Conservation (phyloP, 2,888 invertebrate genomes). For the Ormyrus pomaceus region DNA sequence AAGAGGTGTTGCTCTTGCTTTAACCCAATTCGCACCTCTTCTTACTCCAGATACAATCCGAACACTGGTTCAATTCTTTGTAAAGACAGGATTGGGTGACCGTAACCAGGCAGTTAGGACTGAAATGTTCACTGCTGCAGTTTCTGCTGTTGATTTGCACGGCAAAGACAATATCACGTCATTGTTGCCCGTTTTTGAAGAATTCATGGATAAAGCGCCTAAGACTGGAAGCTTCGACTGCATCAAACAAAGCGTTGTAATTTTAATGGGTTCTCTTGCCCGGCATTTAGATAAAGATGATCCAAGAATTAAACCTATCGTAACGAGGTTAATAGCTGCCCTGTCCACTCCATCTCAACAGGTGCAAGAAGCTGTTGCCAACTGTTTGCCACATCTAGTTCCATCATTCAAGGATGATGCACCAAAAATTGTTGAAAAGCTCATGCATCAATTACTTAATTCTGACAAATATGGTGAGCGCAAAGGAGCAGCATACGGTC, state of each 20-base stretch:
- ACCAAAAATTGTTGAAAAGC: slow-evolving; percentile 89
- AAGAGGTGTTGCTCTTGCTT: slow-evolving; percentile 90
- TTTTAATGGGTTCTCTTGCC: slow-evolving; percentile 98
- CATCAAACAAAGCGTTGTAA: slow-evolving; percentile 96
- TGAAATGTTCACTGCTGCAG: slow-evolving; percentile 96
- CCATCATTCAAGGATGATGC: slow-evolving; percentile 95
- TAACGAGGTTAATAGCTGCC: slow-evolving; percentile 91
- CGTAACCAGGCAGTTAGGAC: slow-evolving; percentile 87
- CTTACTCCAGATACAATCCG: slow-evolving; percentile 83
- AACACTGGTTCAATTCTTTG: slow-evolving; percentile 87
- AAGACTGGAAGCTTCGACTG: slow-evolving; percentile 93
- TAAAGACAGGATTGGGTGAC: slow-evolving; percentile 91
- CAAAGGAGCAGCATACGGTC: slow-evolving; percentile 97
- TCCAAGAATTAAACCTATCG: slow-evolving; percentile 94
- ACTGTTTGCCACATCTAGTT: slow-evolving; percentile 95
- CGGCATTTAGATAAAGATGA: slow-evolving; percentile 95
- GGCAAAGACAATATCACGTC: slow-evolving; percentile 85
- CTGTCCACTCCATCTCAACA: slow-evolving; percentile 95
- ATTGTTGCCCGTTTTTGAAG: slow-evolving; percentile 93
- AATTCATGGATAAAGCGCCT: slow-evolving; percentile 94
- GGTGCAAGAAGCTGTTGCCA: slow-evolving; percentile 97
- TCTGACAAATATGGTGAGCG: slow-evolving; percentile 95
- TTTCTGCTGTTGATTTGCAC: slow-evolving; percentile 92
- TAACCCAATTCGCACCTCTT: slow-evolving; percentile 87
- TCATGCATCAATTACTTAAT: slow-evolving; percentile 90